A percentile compares a stretch with the other conserved stretches of the same genome.
These are phyloP conservation scores for Molossus molossus DNA, from an alignment of 2,797 vertebrate species.

Conservation along the genomic window DNA sequence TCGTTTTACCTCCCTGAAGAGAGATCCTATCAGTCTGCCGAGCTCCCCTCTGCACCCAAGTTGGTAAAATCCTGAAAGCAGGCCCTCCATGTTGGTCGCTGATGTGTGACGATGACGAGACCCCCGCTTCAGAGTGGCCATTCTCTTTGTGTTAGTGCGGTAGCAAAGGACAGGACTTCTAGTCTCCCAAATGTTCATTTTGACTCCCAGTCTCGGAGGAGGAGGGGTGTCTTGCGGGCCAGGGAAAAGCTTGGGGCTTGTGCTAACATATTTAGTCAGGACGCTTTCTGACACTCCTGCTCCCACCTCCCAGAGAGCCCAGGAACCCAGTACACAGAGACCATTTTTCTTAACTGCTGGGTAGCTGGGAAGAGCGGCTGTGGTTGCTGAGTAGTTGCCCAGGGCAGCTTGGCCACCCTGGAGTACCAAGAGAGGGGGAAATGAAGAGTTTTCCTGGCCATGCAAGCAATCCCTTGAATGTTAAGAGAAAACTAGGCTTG, in stretches of 20 bases:
- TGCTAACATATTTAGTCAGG: conserved; percentile 57
- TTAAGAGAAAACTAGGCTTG: conserved; percentile 76
- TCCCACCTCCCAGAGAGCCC: conserved; percentile 64
- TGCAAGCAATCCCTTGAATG: conserved; percentile 76
- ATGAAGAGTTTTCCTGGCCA: conserved; percentile 67
- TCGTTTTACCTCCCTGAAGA: conserved; percentile 47
- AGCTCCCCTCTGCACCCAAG: neutral
- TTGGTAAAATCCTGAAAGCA: neutral
- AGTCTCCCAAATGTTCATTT: conserved; percentile 45
- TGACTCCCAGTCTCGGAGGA: conserved; percentile 41
- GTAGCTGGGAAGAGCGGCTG: conserved; percentile 75
- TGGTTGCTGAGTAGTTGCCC: conserved; percentile 76
- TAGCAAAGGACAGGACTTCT: conserved; percentile 34
- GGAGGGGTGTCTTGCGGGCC: neutral
- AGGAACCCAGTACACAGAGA: conserved; percentile 70
- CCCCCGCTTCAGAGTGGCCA: neutral
- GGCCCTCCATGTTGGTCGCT: neutral
- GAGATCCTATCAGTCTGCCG: neutral
- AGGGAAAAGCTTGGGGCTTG: conserved; percentile 53
- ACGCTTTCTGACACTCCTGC: conserved; percentile 29
- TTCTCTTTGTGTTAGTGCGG: conserved; percentile 40
- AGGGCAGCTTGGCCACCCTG: conserved; percentile 81
- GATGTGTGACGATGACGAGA: conserved; percentile 6
- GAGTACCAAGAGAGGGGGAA: conserved; percentile 70
- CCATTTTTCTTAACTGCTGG: conserved; percentile 74